phyloP scores from a whole-genome alignment of 2,797 vertebrate species.

The Clarias fuscus region DNA sequence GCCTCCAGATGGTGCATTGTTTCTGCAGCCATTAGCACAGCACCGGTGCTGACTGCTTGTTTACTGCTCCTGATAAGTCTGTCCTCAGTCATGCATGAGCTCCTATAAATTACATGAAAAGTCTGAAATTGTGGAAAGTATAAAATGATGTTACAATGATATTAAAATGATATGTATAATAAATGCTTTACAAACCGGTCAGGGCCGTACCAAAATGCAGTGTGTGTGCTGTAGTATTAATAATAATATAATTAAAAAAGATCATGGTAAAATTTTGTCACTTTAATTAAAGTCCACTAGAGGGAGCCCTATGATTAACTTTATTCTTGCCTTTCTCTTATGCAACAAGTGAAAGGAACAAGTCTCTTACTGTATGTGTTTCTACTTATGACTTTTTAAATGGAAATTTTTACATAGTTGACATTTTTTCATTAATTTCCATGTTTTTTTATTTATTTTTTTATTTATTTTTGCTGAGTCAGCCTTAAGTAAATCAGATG shows the following conservation, averaged over 20 bases:
- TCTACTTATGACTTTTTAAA: neutral
- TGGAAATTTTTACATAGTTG: conserved; percentile 11
- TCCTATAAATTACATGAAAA: conserved; percentile 1
- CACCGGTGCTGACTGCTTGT: neutral
- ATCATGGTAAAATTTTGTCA: neutral
- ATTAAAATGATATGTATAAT: neutral
- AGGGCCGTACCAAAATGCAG: neutral
- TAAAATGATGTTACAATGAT: too few relatives aligned
- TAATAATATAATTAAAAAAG: neutral
- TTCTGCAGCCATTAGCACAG: conserved; percentile 5
- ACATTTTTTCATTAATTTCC: conserved; percentile 24
- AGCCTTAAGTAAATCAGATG: conserved; percentile 46
- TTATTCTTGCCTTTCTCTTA: neutral
- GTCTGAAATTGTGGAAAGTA: neutral
- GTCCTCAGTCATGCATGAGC: neutral
- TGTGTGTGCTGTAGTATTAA: neutral
- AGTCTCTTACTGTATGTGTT: neutral
- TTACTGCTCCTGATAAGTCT: conserved; percentile 6
- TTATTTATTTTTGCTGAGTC: conserved; percentile 31
- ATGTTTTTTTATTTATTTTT: too few relatives aligned
- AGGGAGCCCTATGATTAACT: conserved; percentile 41
- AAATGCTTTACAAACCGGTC: neutral
- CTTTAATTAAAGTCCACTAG: conserved; percentile 48
- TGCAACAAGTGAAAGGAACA: conserved; percentile 3
- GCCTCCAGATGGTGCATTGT: conserved; percentile 41